Percentiles rank a stretch among this genome's conserved stretches.
phyloP scores from a whole-genome alignment of 1,140 invertebrate species.

The Drosophila triauraria region DNA sequence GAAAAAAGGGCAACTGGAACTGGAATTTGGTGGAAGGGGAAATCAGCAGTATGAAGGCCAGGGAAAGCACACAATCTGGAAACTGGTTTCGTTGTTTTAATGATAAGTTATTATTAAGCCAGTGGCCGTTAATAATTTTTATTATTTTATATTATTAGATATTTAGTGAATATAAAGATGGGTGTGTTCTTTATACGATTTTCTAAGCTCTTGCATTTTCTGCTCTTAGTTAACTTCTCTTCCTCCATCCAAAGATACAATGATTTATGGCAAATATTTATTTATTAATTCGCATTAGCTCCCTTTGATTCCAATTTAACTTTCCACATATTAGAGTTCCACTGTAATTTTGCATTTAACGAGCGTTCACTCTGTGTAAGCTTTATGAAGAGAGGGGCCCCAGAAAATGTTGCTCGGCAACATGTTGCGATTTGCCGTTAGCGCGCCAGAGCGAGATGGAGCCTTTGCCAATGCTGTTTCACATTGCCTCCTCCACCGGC shows the following conservation, averaged over 20 bases:
- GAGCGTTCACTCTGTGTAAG: constrained; percentile 10
- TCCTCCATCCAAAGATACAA: no score
- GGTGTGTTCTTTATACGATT: no score
- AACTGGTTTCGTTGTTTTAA: no score
- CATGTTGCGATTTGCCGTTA: constrained; percentile 23
- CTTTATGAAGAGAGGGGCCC: constrained; percentile 10
- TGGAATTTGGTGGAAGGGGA: neutral
- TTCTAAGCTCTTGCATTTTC: no score
- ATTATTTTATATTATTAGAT: no score
- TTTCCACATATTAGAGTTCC: no score
- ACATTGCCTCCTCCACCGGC: constrained; percentile 21
- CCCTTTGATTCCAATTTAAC: no score
- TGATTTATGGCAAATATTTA: neutral
- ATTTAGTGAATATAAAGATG: no score
- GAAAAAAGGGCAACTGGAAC: neutral
- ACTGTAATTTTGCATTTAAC: neutral
- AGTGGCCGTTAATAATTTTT: no score
- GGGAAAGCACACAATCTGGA: no score
- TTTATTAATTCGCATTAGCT: no score
- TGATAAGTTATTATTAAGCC: neutral
- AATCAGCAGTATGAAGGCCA: neutral
- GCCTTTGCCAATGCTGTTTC: neutral
- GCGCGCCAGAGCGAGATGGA: constrained; percentile 1
- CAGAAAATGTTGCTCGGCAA: constrained; percentile 29
- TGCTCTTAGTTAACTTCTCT: no score